Conservation (phyloP, 1,140 invertebrate genomes). For the Drosophila insularis region DNA sequence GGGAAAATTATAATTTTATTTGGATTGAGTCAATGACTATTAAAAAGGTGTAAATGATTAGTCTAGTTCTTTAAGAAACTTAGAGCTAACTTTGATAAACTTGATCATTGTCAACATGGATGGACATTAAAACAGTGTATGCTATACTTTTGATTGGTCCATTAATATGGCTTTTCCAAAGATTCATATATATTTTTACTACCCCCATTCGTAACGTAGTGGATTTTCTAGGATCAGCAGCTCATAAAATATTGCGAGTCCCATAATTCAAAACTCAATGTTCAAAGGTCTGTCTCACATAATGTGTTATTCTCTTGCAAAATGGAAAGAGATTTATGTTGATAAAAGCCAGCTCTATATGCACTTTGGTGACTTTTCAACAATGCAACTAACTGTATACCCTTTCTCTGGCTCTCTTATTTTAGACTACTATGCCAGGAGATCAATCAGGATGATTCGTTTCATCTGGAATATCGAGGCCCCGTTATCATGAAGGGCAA, state of each 20-base stretch:
- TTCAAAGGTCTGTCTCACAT: background rate
- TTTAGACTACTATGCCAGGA: slow-evolving; percentile 91
- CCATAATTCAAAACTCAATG: slow-evolving; percentile 16
- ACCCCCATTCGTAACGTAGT: background rate
- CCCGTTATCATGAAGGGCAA: slow-evolving; percentile 98
- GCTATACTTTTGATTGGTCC: background rate
- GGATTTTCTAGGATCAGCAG: background rate
- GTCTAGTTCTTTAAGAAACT: no score
- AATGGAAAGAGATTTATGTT: background rate
- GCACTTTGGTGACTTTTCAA: background rate
- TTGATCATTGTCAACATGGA: background rate
- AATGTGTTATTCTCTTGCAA: background rate
- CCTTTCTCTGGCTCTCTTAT: slow-evolving; percentile 52
- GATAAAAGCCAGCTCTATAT: background rate
- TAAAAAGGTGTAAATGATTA: no score
- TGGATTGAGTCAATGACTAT: no score
- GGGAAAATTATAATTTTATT: no score
- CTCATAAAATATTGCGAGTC: background rate
- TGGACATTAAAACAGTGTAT: background rate
- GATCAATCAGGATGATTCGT: slow-evolving; percentile 93
- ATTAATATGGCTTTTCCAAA: background rate
- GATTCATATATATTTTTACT: slow-evolving; percentile 1
- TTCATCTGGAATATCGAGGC: slow-evolving; percentile 93
- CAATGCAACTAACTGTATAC: slow-evolving; percentile 10
- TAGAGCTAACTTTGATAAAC: no score